Evolutionary conservation across 1,140 invertebrate genomes (phyloP), one percentile per base, ranked within the genome.

Genomic region (Penaeus indicus): DNA sequence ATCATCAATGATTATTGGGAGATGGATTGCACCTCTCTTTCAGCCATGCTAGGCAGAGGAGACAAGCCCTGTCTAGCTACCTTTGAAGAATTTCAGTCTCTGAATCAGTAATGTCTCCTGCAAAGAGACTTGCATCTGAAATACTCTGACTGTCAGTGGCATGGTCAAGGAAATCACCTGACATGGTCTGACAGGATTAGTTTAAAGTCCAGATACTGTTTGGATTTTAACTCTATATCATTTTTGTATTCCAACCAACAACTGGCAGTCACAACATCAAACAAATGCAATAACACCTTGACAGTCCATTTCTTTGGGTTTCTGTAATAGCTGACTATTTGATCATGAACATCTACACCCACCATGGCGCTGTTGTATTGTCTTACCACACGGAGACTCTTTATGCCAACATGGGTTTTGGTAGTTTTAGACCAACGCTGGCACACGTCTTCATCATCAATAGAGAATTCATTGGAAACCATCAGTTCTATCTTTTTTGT

Each of bases 321-420:
- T 19, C 75, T 22, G 75, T 78, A 78, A 3, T 78, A 78, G 27
- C 21, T 19, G 21, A 78, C 18, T 1, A 78, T n/a, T 78, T 78
- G 75, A 32, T 78, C 75, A 78, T 78, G 75, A 78, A 78, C 75
- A 78, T 78, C 75, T 19, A 78, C 75, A n/a, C 75, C 75, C 1
- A 1, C 75, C 75, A 78, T 78, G 21, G 75, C 75, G 4, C 21
- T 32, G 27, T 78, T 78, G 32, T 4, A 78, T 32, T 78, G 2
- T 32, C 21, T 78, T 78, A 78, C 75, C 21, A 78, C 21, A n/a
- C 21, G 75, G 21, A 32, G 75, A 1, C 75, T 78, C 21, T 78
- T 78, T 78, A 78, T 4, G 1, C 21, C 27, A 78, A 78, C 32
- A 32, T 78, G 75, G 21, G 21, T 78, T 2, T 78, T 78, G 27